Conservation (phyloP, 2,888 invertebrate genomes). For the Lysandra bellargus region DNA sequence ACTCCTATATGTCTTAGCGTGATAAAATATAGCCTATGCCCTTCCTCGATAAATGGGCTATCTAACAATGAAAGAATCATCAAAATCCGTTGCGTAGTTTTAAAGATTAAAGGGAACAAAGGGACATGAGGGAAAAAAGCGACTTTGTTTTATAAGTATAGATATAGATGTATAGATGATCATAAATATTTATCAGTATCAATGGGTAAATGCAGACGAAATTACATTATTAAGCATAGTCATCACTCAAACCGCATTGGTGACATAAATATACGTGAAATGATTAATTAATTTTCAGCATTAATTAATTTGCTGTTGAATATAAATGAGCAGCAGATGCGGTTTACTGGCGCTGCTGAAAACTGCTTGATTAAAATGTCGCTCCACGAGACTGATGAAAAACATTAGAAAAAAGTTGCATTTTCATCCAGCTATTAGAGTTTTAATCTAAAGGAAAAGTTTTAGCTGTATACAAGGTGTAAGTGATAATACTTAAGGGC, state of each 20-base stretch:
- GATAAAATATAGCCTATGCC: no score
- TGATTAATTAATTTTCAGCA: conserved; percentile 17
- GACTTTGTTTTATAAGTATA: no score
- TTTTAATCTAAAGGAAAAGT: no score
- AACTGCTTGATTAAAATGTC: conserved; percentile 10
- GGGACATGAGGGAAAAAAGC: no score
- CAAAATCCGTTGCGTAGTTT: no score
- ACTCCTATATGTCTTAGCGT: no score
- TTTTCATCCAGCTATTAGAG: neutral
- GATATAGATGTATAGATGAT: no score
- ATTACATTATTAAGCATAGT: neutral
- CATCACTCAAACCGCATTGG: conserved; percentile 8
- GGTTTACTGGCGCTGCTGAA: neutral
- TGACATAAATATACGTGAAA: conserved; percentile 15
- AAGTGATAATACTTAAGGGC: no score
- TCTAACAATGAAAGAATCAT: no score
- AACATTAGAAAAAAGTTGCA: neutral
- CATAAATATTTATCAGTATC: neutral
- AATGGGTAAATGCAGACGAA: neutral
- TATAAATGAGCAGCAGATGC: conserved; percentile 10
- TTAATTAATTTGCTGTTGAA: conserved; percentile 14
- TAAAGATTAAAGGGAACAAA: no score
- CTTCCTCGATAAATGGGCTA: no score
- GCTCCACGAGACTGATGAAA: neutral
- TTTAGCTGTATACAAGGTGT: no score